phyloP scores from a whole-genome alignment of 2,797 vertebrate species.

The Euthynnus affinis region DNA sequence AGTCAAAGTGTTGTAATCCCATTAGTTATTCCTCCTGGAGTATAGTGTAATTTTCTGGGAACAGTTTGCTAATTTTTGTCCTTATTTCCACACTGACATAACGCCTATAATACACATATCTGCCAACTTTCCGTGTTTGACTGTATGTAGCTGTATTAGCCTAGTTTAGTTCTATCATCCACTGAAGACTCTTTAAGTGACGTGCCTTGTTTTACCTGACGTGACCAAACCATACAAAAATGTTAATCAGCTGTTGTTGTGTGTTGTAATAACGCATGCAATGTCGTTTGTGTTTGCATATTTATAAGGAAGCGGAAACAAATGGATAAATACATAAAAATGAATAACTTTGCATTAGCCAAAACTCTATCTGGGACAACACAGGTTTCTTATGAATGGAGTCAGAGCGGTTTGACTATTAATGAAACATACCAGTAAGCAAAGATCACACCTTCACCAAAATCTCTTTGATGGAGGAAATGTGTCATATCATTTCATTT shows the following conservation, averaged over 20 bases:
- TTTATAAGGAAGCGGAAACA: not conserved
- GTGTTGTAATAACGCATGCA: not conserved
- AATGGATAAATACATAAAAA: too few relatives aligned
- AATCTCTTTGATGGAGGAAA: not conserved
- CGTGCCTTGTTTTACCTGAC: not conserved
- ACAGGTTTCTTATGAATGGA: not conserved
- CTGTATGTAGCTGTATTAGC: not conserved
- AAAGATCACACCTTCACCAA: not conserved
- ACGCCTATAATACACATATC: not conserved
- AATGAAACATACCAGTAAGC: not conserved
- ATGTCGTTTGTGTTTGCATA: not conserved
- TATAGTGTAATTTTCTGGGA: not conserved
- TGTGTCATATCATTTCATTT: not conserved
- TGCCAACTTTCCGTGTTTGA: not conserved
- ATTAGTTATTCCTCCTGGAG: not conserved
- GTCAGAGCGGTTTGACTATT: not conserved
- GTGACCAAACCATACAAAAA: not conserved
- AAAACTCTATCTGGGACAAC: not conserved
- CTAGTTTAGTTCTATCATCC: not conserved
- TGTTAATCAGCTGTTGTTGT: too few relatives aligned
- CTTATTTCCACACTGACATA: not conserved
- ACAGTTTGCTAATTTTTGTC: not conserved
- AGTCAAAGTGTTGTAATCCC: not conserved
- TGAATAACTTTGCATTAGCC: not conserved
- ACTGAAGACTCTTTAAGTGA: not conserved